A percentile compares a stretch with the other conserved stretches of the same genome.
Evolutionary conservation across 2,888 invertebrate genomes (phyloP).

Genomic region (Pseudoips prasinana): DNA sequence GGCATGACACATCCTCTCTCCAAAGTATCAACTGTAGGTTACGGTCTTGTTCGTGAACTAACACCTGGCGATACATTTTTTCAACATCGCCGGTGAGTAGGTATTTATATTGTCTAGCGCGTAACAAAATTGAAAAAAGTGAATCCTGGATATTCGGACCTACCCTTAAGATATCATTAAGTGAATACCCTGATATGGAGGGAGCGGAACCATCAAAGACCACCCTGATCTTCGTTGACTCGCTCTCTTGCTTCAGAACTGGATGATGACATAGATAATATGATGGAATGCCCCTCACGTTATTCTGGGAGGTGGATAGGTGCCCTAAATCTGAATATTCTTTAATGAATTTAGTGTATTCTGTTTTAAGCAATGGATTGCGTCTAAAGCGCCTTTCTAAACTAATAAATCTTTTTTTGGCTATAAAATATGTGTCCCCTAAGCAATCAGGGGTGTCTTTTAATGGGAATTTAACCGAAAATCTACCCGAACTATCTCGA

Average conservation of each 20-base stretch:
- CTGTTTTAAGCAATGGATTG: constrained; percentile 1
- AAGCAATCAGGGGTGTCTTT: constrained; percentile 5
- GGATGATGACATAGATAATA: constrained; percentile 49
- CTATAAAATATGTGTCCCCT: constrained; percentile 21
- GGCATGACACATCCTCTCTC: not conserved
- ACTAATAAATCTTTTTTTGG: constrained; percentile 11
- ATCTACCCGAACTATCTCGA: constrained; percentile 14
- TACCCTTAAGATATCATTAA: constrained; percentile 6
- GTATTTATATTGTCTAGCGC: constrained; percentile 12
- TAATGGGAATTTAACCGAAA: constrained; percentile 19
- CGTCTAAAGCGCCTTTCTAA: constrained; percentile 4
- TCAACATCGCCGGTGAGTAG: constrained; percentile 5
- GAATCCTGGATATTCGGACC: constrained; percentile 6
- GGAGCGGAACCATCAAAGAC: constrained; percentile 28
- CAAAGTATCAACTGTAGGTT: constrained; percentile 1
- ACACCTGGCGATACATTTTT: constrained; percentile 5
- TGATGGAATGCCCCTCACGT: not conserved
- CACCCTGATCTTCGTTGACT: constrained; percentile 26
- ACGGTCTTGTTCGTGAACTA: constrained; percentile 1
- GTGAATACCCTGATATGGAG: constrained; percentile 19
- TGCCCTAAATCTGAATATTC: constrained; percentile 5
- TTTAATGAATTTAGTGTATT: constrained; percentile 6
- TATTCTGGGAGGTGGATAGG: not conserved
- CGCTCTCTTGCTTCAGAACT: constrained; percentile 33
- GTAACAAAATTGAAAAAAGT: constrained; percentile 5